Base-by-base conservation (phyloP, 2,888 invertebrate genomes). In the Pseudanteris insignis region DNA sequence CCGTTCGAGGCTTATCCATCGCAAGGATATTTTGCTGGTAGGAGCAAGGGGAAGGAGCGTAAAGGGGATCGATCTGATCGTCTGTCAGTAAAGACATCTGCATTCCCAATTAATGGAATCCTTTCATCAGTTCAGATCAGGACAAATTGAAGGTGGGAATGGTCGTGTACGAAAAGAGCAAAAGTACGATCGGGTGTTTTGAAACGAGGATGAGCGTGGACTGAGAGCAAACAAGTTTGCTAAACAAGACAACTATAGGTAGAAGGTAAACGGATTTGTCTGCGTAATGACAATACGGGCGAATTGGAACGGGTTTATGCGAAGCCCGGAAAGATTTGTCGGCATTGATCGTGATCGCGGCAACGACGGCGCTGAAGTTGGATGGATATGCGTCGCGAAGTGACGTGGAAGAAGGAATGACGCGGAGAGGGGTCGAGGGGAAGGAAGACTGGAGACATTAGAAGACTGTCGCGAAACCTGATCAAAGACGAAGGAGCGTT, bases 401-500 rank as follows among this genome's bases (percentile, higher is more conserved):
- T 64, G 65, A 64, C 60, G 63, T 47, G 55, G 40, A 55, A 55
- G 43, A 33, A 12, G 53, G 54, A 47, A 41, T 32, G 43, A 51
- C 36, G 55, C 14, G 29, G 38, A 48, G 48, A 47, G 29, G 38
- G 47, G 48, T 44, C 37, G 48, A 48, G 53, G 58, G 60, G 36
- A 33, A 46, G 55, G 41, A 26, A 33, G 47, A 60, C 53, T 43
- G 63, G 63, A 59, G 70, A 74, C 72, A 71, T 76, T 76, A 76
- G 67, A 69, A 73, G 73, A 71, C 72, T 72, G 74, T 72, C 69
- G 74, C 68, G 67, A 72, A 71, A 73, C 71, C 77, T 78, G 78
- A 78, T 78, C 77, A 78, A 77, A 77, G 76, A 75, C 75, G 75
- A 76, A 74, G 74, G 69, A 70, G 75, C 76, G 77, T 76, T 73